Evolutionary conservation across 2,888 invertebrate species (phyloP).

Genomic region (Tanytarsus gracilentus): DNA sequence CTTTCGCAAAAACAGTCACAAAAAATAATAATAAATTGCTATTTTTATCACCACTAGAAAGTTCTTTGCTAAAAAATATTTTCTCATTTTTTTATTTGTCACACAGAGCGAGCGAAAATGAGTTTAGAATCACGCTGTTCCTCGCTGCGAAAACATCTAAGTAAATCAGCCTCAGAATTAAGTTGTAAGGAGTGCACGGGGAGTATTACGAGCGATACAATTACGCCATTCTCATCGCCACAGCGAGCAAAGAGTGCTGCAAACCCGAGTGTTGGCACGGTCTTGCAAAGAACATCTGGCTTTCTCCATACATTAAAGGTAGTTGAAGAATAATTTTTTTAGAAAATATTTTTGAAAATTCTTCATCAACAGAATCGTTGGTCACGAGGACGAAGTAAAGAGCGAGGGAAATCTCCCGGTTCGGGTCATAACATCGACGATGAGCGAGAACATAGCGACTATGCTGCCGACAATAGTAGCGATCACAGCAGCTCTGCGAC

Average conservation of each 20-base stretch:
- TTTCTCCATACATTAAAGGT: constrained; percentile 74
- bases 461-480: constrained; percentile 73
- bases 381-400: constrained; percentile 64
- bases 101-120: constrained; percentile 16
- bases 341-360: not conserved
- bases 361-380: constrained; percentile 54
- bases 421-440: constrained; percentile 43
- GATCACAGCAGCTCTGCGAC: constrained; percentile 54
- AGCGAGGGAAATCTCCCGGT: constrained; percentile 53
- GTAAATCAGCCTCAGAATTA: constrained; percentile 74
- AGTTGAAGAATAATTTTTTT: not conserved
- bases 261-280: constrained; percentile 55
- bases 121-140: constrained; percentile 32
- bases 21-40: no score
- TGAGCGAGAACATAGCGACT: constrained; percentile 60
- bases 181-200: constrained; percentile 50
- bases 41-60: no score
- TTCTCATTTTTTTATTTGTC: not conserved
- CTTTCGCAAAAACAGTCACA: no score
- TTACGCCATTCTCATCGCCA: constrained; percentile 47
- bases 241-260: constrained; percentile 44
- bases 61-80: no score
- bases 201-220: constrained; percentile 43
- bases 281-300: constrained; percentile 72
- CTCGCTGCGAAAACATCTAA: constrained; percentile 54